phyloP scores from a whole-genome alignment of 2,888 invertebrate species.

The Dynastes grantii region DNA sequence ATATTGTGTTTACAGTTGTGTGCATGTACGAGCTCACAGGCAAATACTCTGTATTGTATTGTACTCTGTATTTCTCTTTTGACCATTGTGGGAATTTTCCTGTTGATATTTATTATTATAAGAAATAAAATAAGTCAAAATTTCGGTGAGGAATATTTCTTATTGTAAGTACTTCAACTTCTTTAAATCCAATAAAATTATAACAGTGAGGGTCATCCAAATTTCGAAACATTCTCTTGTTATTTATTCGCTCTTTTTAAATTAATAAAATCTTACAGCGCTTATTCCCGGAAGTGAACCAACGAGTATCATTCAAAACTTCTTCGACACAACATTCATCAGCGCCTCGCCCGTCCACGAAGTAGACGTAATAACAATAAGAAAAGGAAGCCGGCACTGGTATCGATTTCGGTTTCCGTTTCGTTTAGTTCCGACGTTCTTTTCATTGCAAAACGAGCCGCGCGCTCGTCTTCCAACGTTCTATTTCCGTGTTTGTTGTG shows the following conservation, averaged over 20 bases:
- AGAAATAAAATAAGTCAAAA: no score
- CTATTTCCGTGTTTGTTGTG: conserved; percentile 12
- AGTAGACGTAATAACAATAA: neutral
- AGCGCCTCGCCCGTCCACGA: neutral
- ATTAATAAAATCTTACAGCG: neutral
- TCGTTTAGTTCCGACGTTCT: neutral
- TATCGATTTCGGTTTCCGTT: conserved; percentile 11
- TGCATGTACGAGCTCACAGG: no score
- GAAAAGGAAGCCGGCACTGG: neutral
- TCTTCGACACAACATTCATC: neutral
- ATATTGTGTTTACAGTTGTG: no score
- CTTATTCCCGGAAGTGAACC: neutral
- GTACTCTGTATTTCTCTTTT: no score
- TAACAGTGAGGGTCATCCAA: no score
- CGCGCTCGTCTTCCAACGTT: neutral
- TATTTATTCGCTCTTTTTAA: neutral
- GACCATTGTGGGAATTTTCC: no score
- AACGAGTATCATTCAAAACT: neutral
- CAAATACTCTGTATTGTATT: no score
- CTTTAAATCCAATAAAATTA: no score
- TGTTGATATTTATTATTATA: no score
- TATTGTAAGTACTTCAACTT: no score
- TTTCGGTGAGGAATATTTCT: no score
- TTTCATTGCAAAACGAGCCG: neutral
- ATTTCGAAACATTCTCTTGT: neutral